Conservation (phyloP, 2,113 vertebrate species). For the Melanocharis versteri region DNA sequence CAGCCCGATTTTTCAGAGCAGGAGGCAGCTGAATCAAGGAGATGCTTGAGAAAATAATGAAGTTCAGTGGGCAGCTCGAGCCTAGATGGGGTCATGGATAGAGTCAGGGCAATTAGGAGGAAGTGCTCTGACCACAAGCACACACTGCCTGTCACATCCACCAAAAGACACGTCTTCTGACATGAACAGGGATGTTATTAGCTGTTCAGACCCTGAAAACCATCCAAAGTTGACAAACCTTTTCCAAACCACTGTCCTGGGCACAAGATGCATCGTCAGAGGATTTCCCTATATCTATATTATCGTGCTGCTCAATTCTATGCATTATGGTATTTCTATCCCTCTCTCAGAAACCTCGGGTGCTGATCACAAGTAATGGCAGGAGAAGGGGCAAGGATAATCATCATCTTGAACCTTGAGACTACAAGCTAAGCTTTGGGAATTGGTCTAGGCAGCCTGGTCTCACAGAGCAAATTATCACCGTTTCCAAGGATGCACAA, state of each 20-base stretch:
- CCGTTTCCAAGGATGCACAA: not conserved
- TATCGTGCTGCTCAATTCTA: not conserved
- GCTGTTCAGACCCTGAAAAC: not conserved
- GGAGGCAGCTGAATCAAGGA: not conserved
- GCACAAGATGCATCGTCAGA: not conserved
- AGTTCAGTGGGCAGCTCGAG: not conserved
- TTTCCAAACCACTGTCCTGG: conserved; percentile 29
- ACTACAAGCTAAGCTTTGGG: not conserved
- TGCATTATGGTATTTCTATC: not conserved
- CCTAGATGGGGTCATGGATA: not conserved
- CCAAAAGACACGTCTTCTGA: not conserved
- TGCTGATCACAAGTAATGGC: not conserved
- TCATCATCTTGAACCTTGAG: not conserved
- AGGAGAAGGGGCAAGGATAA: not conserved
- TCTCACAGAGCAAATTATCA: not conserved
- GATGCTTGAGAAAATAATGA: not conserved
- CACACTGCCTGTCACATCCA: not conserved
- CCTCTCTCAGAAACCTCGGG: not conserved
- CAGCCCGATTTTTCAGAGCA: not conserved
- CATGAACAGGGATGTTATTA: not conserved
- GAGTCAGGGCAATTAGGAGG: not conserved
- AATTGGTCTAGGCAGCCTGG: not conserved
- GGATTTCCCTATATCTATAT: conserved; percentile 6
- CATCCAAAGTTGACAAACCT: not conserved
- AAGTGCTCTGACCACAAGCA: conserved; percentile 19